Conservation (phyloP, 2,797 vertebrate species). For the Sparidentex hasta region DNA sequence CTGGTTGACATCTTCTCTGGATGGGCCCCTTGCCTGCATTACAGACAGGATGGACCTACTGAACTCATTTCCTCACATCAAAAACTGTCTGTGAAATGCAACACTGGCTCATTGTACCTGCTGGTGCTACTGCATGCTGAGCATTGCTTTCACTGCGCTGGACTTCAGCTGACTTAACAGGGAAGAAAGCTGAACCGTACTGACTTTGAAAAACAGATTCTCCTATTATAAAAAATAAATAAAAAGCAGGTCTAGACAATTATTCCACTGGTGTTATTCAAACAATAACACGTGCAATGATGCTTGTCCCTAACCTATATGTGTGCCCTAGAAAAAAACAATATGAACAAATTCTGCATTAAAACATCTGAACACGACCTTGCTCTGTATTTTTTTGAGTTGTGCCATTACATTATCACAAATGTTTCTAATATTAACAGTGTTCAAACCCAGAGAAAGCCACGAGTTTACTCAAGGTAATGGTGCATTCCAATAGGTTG, state of each 20-base stretch:
- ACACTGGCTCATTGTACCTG: slow-evolving; percentile 40
- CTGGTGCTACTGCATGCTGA: slow-evolving; percentile 28
- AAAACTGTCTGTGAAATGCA: slow-evolving; percentile 34
- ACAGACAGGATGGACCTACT: slow-evolving; percentile 45
- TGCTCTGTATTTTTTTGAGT: too few species aligned
- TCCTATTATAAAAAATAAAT: neutral
- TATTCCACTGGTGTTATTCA: neutral
- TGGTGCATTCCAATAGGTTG: too few species aligned
- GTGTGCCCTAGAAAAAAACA: too few species aligned
- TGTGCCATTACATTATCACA: too few species aligned
- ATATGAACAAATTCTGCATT: too few species aligned
- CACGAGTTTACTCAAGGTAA: too few species aligned
- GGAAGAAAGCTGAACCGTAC: neutral
- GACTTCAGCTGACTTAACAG: slow-evolving; percentile 2
- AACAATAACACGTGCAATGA: neutral
- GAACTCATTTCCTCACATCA: slow-evolving; percentile 51
- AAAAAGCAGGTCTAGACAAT: neutral
- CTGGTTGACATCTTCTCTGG: neutral
- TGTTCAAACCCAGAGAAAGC: too few species aligned
- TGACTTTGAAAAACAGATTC: neutral
- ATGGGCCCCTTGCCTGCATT: slow-evolving; percentile 5
- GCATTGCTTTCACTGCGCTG: slow-evolving; percentile 2
- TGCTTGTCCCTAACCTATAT: too few species aligned
- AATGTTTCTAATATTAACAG: too few species aligned
- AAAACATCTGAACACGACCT: too few species aligned